A percentile compares a stretch with the other conserved stretches of the same genome.
Conservation (phyloP, 1,140 invertebrate genomes). For the Rhopalosiphum padi region DNA sequence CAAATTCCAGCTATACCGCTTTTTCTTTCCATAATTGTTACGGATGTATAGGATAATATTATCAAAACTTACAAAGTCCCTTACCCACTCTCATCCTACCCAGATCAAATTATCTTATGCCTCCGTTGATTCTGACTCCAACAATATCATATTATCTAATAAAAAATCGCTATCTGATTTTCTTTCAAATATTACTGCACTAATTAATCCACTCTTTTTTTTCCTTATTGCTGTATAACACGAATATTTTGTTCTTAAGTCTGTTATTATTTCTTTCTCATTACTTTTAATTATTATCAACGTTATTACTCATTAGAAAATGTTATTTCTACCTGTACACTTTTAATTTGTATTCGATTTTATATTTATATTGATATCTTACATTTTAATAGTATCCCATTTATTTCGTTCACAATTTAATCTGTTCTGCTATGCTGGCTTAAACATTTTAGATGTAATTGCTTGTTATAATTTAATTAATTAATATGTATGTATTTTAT, state of each 20-base stretch:
- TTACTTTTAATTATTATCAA: neutral
- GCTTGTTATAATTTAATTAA: neutral
- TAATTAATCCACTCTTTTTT: neutral
- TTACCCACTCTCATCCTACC: neutral
- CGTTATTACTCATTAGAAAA: neutral
- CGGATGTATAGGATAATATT: no score
- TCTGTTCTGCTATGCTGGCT: no score
- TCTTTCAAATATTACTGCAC: neutral
- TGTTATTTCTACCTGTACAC: neutral
- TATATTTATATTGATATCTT: neutral
- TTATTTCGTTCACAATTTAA: no score
- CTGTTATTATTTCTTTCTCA: neutral
- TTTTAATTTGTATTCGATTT: neutral
- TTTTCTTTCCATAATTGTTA: no score
- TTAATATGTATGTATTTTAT: neutral
- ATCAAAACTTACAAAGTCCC: no score
- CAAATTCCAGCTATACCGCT: no score
- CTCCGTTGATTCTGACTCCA: neutral
- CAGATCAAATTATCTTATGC: neutral
- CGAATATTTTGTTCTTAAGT: neutral
- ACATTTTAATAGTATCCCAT: neutral
- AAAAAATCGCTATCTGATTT: neutral
- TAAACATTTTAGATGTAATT: neutral
- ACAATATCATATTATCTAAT: neutral
- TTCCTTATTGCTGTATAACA: neutral